Evolutionary conservation across 2,113 vertebrate genomes (phyloP).

Genomic region (Urocitellus parryii): DNA sequence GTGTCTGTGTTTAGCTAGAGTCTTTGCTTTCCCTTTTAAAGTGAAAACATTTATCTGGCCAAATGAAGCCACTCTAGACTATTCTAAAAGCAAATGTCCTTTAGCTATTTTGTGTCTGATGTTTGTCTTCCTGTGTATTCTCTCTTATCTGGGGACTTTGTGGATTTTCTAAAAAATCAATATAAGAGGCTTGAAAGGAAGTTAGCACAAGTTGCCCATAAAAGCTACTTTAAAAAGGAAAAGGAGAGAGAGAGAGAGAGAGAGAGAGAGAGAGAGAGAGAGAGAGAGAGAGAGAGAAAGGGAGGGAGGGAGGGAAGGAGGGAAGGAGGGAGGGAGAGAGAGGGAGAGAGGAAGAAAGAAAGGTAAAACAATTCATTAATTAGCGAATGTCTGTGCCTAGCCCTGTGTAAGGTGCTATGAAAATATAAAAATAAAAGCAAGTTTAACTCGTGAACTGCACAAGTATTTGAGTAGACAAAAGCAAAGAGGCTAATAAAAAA

Average conservation of each 20-base stretch:
- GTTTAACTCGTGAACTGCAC: accelerated
- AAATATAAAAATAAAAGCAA: neutral
- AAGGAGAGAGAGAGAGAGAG: too few relatives aligned
- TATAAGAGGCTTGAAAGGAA: constrained; percentile 77
- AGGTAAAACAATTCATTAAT: neutral
- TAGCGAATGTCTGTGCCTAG: neutral
- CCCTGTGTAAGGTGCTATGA: neutral
- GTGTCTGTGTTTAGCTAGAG: neutral
- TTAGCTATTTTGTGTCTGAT: constrained; percentile 79
- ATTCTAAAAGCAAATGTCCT: constrained; percentile 81
- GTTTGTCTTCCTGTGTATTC: constrained; percentile 80
- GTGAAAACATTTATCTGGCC: constrained; percentile 77
- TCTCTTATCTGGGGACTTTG: constrained; percentile 78
- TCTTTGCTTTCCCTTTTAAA: constrained; percentile 56
- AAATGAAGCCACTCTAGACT: constrained; percentile 73
- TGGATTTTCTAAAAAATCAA: constrained; percentile 81
- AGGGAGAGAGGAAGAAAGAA: neutral
- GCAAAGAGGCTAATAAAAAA: neutral
- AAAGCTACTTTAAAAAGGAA: constrained; percentile 34
- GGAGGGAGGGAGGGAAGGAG: too few relatives aligned
- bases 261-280: neutral
- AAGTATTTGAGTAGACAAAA: neutral
- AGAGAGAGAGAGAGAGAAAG: too few relatives aligned
- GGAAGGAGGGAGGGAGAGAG: too few relatives aligned
- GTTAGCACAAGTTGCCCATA: constrained; percentile 11